Evolutionary conservation across 2,797 vertebrate species (phyloP).

Genomic region (Champsocephalus esox): DNA sequence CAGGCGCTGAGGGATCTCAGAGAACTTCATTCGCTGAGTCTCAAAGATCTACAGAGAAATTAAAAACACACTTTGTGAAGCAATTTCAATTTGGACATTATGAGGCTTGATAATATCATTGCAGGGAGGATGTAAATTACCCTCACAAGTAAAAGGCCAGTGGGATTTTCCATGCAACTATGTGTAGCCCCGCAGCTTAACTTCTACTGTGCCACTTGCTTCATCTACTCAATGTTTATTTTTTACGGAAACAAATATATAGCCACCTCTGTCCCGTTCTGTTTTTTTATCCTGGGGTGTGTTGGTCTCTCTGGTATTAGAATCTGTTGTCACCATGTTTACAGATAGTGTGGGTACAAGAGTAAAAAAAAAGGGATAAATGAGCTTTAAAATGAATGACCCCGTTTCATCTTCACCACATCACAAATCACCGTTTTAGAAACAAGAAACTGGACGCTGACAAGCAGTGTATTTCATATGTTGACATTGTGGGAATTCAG

Average conservation of each 20-base stretch:
- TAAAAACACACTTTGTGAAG: conserved; percentile 3
- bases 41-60: conserved; percentile 91
- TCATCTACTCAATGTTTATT: background rate
- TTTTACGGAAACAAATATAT: background rate
- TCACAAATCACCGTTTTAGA: background rate
- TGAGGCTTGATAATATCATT: background rate
- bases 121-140: too few species aligned
- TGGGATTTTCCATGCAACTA: too few species aligned
- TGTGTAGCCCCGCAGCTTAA: background rate
- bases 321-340: background rate
- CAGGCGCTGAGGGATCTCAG: conserved; percentile 97
- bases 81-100: too few species aligned
- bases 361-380: background rate
- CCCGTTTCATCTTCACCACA: background rate
- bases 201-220: background rate
- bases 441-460: background rate
- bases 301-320: background rate
- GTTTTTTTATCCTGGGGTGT: background rate
- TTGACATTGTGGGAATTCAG: conserved; percentile 11
- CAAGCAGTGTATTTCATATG: background rate
- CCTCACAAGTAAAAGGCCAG: too few species aligned
- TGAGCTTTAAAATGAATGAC: background rate
- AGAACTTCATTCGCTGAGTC: conserved; percentile 98
- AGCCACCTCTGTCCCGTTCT: background rate
- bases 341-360: background rate